Conservation (phyloP, 2,113 vertebrate species). For the Propithecus coquereli region DNA sequence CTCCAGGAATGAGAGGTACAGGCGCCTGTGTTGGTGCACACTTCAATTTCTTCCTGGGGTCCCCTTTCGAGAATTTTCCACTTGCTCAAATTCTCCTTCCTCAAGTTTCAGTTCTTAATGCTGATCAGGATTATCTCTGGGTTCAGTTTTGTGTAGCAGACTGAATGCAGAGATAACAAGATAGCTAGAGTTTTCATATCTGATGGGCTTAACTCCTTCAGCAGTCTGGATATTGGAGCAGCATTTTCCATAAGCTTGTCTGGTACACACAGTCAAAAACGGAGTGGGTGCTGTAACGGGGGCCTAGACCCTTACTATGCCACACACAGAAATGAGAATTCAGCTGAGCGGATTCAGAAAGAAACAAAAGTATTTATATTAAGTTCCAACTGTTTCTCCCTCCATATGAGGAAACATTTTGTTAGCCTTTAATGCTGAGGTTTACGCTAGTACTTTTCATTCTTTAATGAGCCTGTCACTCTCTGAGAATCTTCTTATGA, state of each 20-base stretch:
- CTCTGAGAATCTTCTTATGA: neutral
- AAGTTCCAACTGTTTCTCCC: neutral
- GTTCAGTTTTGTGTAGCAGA: conserved; percentile 53
- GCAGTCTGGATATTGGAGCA: neutral
- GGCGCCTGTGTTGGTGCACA: neutral
- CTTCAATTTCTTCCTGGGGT: neutral
- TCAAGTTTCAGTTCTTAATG: conserved; percentile 60
- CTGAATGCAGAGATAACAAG: conserved; percentile 62
- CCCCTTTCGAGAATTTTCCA: conserved; percentile 70
- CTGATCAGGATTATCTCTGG: conserved; percentile 39
- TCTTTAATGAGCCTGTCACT: neutral
- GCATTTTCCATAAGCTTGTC: conserved; percentile 44
- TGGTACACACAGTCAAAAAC: neutral
- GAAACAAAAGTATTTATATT: neutral
- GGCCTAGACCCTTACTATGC: neutral
- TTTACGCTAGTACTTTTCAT: neutral
- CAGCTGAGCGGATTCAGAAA: neutral
- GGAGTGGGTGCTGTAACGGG: neutral
- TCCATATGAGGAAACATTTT: neutral
- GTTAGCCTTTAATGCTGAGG: neutral
- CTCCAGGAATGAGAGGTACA: neutral
- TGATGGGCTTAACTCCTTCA: conserved; percentile 45
- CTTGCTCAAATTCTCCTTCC: conserved; percentile 55
- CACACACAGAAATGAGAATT: neutral
- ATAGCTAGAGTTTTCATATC: conserved; percentile 60